These are phyloP conservation scores for Pristionchus maxplancki DNA, from an alignment of 2,888 invertebrate genomes.

Conservation along the genomic window DNA sequence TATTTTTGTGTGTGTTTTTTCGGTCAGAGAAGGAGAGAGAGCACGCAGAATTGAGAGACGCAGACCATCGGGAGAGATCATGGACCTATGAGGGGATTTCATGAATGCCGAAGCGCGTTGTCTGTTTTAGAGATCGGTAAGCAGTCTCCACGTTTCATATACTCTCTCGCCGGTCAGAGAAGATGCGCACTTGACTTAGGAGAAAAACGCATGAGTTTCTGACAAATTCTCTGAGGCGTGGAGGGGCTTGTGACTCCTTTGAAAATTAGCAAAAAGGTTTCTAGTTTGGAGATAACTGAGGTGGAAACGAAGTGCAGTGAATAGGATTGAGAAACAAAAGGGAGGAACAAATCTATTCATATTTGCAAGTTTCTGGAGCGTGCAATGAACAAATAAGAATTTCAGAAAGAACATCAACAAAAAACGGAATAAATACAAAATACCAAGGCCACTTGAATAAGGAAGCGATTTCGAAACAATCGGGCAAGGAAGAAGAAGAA, in stretches of 20 bases:
- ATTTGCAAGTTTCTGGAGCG: background rate
- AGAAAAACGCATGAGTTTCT: background rate
- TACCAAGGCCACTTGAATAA: background rate
- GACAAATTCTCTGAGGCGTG: background rate
- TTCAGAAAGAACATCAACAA: no score
- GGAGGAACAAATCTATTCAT: no score
- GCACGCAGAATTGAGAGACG: background rate
- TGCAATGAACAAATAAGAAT: no score
- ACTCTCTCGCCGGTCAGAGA: no score
- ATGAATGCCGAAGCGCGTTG: background rate
- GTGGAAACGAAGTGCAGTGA: background rate
- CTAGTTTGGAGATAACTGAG: background rate
- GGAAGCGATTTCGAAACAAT: background rate
- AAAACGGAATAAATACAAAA: background rate
- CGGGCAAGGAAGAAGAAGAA: background rate
- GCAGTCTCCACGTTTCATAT: no score
- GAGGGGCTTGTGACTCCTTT: background rate
- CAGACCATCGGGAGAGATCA: background rate
- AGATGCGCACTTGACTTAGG: no score
- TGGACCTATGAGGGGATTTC: background rate
- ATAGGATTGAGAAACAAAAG: background rate
- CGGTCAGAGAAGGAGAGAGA: no score
- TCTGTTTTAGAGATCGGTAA: background rate
- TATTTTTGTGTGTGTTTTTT: no score
- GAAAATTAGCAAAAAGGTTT: background rate